Percentiles rank a stretch among this genome's conserved stretches.
Conservation (phyloP, 2,797 vertebrate species). For the Paramormyrops hopkinsi region DNA sequence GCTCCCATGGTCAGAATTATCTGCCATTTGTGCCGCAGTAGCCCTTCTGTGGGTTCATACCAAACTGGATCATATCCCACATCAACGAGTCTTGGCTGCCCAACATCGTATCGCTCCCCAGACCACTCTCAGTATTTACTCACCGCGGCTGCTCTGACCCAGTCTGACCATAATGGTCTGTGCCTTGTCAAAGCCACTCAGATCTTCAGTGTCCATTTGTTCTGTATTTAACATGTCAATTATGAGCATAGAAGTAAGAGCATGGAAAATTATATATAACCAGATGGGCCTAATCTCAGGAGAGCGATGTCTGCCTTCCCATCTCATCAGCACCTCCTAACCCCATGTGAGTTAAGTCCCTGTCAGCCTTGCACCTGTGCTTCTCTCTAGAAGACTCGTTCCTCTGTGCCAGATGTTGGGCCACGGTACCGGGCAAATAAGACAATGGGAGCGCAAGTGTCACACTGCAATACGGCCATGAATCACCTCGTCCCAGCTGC, state of each 20-base stretch:
- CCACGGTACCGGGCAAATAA: conserved; percentile 48
- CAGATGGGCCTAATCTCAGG: neutral
- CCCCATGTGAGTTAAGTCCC: conserved; percentile 32
- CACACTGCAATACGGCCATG: conserved; percentile 43
- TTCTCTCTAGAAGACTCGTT: conserved; percentile 23
- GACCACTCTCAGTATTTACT: neutral
- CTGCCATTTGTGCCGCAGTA: neutral
- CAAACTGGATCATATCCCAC: neutral
- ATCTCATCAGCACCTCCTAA: neutral
- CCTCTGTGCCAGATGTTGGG: conserved; percentile 60
- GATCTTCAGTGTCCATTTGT: neutral
- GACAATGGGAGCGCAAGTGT: conserved; percentile 60
- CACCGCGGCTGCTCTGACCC: neutral
- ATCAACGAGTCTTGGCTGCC: neutral
- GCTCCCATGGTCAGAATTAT: neutral
- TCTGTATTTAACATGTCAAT: neutral
- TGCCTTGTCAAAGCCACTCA: neutral
- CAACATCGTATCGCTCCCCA: neutral
- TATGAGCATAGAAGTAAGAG: neutral
- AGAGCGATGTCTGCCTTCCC: neutral
- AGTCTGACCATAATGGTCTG: neutral
- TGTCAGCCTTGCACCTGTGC: conserved; percentile 47
- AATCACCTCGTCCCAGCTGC: conserved; percentile 63
- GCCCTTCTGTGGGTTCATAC: neutral
- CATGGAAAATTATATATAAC: neutral